Conservation (phyloP, 2,113 vertebrate species). For the Misgurnus mizolepis region DNA sequence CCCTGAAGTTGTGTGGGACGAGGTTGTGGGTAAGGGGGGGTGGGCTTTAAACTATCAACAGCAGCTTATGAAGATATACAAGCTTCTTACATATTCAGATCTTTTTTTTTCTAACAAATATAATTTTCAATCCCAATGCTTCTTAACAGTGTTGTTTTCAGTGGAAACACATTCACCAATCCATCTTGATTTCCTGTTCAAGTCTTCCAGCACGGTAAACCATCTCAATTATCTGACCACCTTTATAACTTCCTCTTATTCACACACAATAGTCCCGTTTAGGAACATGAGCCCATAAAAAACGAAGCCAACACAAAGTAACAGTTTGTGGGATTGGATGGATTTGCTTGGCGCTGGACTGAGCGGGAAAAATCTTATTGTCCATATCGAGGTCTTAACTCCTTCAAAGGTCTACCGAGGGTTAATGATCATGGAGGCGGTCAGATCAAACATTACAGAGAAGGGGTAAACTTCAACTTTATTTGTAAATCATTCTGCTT, state of each 20-base stretch:
- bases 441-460: constrained; percentile 60
- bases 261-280: constrained; percentile 12
- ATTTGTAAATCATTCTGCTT: neutral
- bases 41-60: constrained; percentile 41
- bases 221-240: neutral
- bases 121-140: neutral
- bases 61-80: too few species aligned
- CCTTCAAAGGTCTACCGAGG: neutral
- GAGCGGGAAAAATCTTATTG: constrained; percentile 13
- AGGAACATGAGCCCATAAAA: constrained; percentile 42
- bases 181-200: neutral
- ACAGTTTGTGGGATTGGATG: neutral
- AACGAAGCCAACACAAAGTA: constrained; percentile 16
- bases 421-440: neutral
- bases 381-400: neutral
- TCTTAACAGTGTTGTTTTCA: neutral
- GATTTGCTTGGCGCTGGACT: neutral
- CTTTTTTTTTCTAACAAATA: too few species aligned
- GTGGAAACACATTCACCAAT: neutral
- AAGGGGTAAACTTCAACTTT: constrained; percentile 42
- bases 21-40: neutral
- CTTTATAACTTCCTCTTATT: constrained; percentile 37
- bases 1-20: constrained; percentile 47
- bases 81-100: too few species aligned
- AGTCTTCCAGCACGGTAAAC: neutral